Conservation (phyloP, 1,140 invertebrate genomes). For the Eubasilissa regina region DNA sequence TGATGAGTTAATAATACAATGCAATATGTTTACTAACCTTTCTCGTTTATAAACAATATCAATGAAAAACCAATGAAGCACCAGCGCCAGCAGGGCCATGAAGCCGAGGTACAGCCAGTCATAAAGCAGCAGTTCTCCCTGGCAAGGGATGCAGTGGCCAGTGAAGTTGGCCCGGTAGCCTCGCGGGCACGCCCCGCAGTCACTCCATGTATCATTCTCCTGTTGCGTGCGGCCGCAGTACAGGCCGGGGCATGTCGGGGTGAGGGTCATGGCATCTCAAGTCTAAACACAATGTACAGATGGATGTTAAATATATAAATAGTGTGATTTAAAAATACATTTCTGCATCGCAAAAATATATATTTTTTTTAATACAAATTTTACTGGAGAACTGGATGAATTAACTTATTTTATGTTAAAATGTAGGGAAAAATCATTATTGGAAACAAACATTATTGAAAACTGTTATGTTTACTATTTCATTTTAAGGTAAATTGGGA, state of each 20-base stretch:
- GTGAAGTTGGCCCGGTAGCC: slow-evolving; percentile 80
- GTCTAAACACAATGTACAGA: background rate
- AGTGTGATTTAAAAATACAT: too few relatives aligned
- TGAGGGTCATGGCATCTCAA: slow-evolving; percentile 44
- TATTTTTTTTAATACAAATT: too few relatives aligned
- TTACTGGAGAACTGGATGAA: too few relatives aligned
- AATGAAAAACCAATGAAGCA: slow-evolving; percentile 94
- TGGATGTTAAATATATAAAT: background rate
- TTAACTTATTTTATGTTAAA: too few relatives aligned
- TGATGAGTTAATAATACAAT: background rate
- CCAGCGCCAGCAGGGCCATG: slow-evolving; percentile 88
- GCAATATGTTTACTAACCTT: slow-evolving; percentile 69
- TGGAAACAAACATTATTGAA: too few relatives aligned
- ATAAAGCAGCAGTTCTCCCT: slow-evolving; percentile 85
- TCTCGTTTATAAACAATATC: slow-evolving; percentile 85
- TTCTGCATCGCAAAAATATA: too few relatives aligned
- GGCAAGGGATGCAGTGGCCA: slow-evolving; percentile 82
- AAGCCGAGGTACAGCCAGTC: slow-evolving; percentile 96
- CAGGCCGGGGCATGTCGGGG: slow-evolving; percentile 82
- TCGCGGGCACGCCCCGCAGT: slow-evolving; percentile 89
- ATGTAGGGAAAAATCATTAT: too few relatives aligned
- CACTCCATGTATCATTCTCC: slow-evolving; percentile 80
- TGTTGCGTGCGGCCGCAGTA: slow-evolving; percentile 86
- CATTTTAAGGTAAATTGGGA: too few relatives aligned
- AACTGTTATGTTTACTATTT: too few relatives aligned